Percentiles rank a stretch among this genome's conserved stretches.
Evolutionary conservation across 1,140 invertebrate genomes (phyloP).

Genomic region (Eupeodes corollae): DNA sequence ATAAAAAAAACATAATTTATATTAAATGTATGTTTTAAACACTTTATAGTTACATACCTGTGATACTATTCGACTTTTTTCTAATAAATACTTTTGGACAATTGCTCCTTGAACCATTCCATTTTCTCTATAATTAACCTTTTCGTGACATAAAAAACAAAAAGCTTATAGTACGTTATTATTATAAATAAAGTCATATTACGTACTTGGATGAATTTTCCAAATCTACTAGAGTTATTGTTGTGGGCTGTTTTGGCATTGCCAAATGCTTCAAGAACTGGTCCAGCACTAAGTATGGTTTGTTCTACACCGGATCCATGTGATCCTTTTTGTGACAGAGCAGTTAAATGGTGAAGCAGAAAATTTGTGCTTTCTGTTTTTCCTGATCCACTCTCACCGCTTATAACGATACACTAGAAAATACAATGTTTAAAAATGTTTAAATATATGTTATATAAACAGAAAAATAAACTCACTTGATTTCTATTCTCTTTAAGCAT

Average conservation of each 20-base stretch:
- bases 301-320: constrained; percentile 92
- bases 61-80: constrained; percentile 86
- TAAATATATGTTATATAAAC: neutral
- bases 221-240: constrained; percentile 28
- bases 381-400: constrained; percentile 77
- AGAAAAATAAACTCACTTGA: constrained; percentile 48
- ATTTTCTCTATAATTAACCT: constrained; percentile 96
- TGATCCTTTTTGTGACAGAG: constrained; percentile 86
- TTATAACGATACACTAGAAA: constrained; percentile 75
- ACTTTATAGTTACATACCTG: constrained; percentile 11
- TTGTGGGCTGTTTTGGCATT: too few relatives aligned
- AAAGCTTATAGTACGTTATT: too few relatives aligned
- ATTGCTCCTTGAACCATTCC: constrained; percentile 95
- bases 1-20: neutral
- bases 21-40: neutral
- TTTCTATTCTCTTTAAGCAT: constrained; percentile 84
- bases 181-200: neutral
- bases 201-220: constrained; percentile 75
- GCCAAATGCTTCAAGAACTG: constrained; percentile 61
- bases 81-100: constrained; percentile 92
- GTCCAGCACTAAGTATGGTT: constrained; percentile 89
- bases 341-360: constrained; percentile 87
- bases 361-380: constrained; percentile 94
- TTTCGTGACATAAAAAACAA: neutral
- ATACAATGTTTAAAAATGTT: too few relatives aligned